A percentile compares a stretch with the other conserved stretches of the same genome.
Evolutionary conservation across 92 coral and sea anemone species (phyloP).

Genomic region (Meandrina meandrites): DNA sequence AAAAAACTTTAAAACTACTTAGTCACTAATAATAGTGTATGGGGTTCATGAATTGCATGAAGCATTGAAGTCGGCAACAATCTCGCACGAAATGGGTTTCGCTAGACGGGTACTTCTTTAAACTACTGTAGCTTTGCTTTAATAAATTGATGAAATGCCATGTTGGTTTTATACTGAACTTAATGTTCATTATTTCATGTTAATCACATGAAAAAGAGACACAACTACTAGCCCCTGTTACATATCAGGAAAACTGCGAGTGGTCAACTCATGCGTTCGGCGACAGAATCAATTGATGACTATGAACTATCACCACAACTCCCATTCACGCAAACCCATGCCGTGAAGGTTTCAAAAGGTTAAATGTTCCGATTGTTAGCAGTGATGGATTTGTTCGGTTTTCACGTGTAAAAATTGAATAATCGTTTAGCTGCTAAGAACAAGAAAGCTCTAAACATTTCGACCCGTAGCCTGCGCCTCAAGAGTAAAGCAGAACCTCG

Average conservation of each 20-base stretch:
- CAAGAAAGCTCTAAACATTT: neutral
- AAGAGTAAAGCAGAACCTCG: neutral
- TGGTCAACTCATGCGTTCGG: neutral
- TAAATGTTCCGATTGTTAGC: neutral
- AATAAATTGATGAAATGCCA: neutral
- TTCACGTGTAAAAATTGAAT: neutral
- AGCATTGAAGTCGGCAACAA: neutral
- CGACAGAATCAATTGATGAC: neutral
- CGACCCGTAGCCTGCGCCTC: neutral
- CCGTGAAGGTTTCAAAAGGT: slow-evolving; percentile 6
- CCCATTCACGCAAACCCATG: neutral
- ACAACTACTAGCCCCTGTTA: too few species aligned
- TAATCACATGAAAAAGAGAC: neutral
- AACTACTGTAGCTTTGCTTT: neutral
- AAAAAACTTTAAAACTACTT: neutral
- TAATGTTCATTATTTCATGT: neutral
- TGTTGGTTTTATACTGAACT: neutral
- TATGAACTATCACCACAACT: neutral
- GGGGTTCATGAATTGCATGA: neutral
- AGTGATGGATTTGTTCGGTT: neutral
- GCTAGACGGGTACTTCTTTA: neutral
- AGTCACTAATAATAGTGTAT: neutral
- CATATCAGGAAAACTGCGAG: neutral
- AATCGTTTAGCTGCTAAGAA: neutral
- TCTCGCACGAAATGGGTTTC: neutral